phyloP scores from a whole-genome alignment of 1,140 invertebrate genomes.

The Scaptomyza hsui region DNA sequence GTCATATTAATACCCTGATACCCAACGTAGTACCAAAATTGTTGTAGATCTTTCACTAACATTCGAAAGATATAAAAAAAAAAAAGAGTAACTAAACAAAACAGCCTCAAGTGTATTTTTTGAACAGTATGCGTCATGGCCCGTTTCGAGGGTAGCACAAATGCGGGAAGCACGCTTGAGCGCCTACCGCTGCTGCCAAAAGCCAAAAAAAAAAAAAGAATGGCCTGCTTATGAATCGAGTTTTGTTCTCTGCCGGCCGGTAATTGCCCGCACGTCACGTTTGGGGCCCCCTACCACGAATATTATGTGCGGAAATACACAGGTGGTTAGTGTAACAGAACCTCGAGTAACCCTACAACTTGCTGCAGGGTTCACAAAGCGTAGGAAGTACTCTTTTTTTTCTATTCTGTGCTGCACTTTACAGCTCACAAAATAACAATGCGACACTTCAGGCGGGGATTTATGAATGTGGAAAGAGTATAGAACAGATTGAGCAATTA shows the following conservation, averaged over 20 bases:
- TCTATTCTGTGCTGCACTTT: neutral
- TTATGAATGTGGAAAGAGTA: no score
- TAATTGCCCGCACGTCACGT: slow-evolving; percentile 68
- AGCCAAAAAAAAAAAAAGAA: slow-evolving; percentile 39
- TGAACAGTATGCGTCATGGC: slow-evolving; percentile 61
- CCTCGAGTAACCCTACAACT: slow-evolving; percentile 19
- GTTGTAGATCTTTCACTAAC: slow-evolving; percentile 21
- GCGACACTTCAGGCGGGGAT: neutral
- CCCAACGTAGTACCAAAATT: slow-evolving; percentile 42
- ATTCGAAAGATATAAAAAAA: neutral
- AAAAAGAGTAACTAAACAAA: slow-evolving; percentile 9
- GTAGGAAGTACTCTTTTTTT: slow-evolving; percentile 10
- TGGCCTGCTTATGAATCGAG: slow-evolving; percentile 60
- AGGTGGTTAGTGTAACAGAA: slow-evolving; percentile 33
- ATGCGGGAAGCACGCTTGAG: slow-evolving; percentile 73
- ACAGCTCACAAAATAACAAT: neutral
- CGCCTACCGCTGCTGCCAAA: slow-evolving; percentile 30
- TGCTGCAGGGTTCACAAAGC: slow-evolving; percentile 7
- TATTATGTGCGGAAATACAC: slow-evolving; percentile 30
- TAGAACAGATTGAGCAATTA: no score
- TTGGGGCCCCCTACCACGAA: slow-evolving; percentile 19
- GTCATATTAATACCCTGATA: neutral
- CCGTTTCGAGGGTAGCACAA: slow-evolving; percentile 40
- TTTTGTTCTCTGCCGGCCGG: slow-evolving; percentile 51
- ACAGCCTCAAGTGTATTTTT: slow-evolving; percentile 30